Evolutionary conservation across 53 echinoderm and acorn worm genomes (phyloP).

Genomic region (Holothuria leucospilota): DNA sequence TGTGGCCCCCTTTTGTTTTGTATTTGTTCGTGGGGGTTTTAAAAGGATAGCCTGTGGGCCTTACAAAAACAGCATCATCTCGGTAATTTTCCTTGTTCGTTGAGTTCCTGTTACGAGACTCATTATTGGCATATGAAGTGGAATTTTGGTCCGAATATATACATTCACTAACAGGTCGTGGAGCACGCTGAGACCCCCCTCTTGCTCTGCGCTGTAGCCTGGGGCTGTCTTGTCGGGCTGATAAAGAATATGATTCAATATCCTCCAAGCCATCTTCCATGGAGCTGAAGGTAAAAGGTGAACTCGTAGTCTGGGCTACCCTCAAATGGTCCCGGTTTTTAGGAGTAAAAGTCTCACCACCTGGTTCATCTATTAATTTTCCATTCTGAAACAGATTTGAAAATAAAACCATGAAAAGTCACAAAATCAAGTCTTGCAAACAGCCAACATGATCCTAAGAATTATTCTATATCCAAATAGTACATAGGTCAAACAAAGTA

Average conservation of each 20-base stretch:
- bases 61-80: constrained; percentile 88
- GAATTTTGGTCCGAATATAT: background rate
- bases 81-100: constrained; percentile 67
- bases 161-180: constrained; percentile 29
- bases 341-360: constrained; percentile 11
- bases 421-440: too few relatives aligned
- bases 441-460: too few relatives aligned
- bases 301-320: constrained; percentile 59
- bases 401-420: too few relatives aligned
- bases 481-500: too few relatives aligned
- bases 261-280: constrained; percentile 99
- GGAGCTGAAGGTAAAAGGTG: constrained; percentile 93
- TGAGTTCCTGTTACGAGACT: background rate
- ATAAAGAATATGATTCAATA: constrained; percentile 76
- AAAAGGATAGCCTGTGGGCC: constrained; percentile 74
- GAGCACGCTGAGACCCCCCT: constrained; percentile 21
- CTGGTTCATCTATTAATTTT: background rate
- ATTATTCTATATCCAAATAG: too few relatives aligned
- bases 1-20: constrained; percentile 77
- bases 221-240: constrained; percentile 52
- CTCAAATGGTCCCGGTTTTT: constrained; percentile 48
- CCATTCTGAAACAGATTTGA: constrained; percentile 12
- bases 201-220: constrained; percentile 30
- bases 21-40: constrained; percentile 76
- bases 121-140: constrained; percentile 15